Evolutionary conservation across 1,140 invertebrate genomes (phyloP), one percentile per base, ranked within the genome.

Genomic region (Chelonus insularis): DNA sequence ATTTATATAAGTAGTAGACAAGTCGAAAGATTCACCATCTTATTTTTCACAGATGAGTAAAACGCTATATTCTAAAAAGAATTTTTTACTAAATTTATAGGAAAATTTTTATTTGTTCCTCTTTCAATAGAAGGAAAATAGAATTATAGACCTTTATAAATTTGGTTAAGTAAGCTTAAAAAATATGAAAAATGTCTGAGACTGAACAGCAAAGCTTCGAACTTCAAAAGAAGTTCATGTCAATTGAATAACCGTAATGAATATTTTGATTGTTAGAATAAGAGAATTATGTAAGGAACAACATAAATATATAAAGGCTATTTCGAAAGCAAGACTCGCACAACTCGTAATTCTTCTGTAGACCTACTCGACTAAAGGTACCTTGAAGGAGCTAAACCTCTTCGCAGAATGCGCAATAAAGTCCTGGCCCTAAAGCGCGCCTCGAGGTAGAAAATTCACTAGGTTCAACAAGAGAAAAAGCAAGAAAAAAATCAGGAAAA

Each of bases 311-410:
- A 25, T 12, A 36, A 52, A 52, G 34, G 50, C 50, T 52, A 32
- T 58, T 48, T 34, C 29, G 14, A 45, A 58, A 48, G 34, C 57
- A 58, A 41, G 9, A 48, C 21, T 58, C 45, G 57, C 57, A 48
- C 41, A 25, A n/a, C 56, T 57, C 57, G 45, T 58, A 58, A 47
- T 58, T 58, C 57, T 58, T 37, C 52, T 36, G 23, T 29, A 21
- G 32, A 34, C 14, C 50, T 52, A 29, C 25, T 18, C 41, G 14
- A 58, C 45, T 21, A 11, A 14, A 16, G 25, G 21, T 7, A 32
- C 34, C 39, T 43, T 14, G 29, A 29, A 58, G 57, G 47, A 29
- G 57, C 43, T 36, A 58, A 58, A 58, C 57, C 34, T n/a, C 43
- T 29, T 34, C 41, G 45, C 45, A 50, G 29, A 34, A 20, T 12